Evolutionary conservation across 2,797 vertebrate species (phyloP).

Genomic region (Epinephelus coioides): DNA sequence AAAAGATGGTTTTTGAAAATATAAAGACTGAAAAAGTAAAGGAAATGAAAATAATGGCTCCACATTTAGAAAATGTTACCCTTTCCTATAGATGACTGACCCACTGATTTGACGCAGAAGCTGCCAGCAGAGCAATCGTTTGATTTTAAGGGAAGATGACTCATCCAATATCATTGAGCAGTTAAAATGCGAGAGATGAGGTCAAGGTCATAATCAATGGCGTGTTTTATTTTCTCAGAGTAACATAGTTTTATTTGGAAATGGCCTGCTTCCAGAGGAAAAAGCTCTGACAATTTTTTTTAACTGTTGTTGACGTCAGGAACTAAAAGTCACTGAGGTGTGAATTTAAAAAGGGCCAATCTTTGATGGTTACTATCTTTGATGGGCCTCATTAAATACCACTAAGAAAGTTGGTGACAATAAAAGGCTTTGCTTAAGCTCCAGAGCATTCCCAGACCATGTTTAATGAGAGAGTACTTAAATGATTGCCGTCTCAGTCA

Average conservation of each 20-base stretch:
- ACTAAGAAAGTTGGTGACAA: conserved; percentile 60
- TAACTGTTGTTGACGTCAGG: conserved; percentile 25
- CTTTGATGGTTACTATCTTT: conserved; percentile 55
- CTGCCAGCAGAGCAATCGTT: conserved; percentile 53
- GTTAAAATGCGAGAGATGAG: conserved; percentile 50
- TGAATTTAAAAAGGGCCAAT: conserved; percentile 38
- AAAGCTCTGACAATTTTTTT: conserved; percentile 14
- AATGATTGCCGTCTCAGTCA: conserved; percentile 34
- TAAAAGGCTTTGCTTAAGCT: conserved; percentile 50
- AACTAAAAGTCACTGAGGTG: conserved; percentile 55
- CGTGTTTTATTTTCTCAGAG: conserved; percentile 68
- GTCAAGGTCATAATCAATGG: conserved; percentile 72
- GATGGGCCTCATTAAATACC: conserved; percentile 64
- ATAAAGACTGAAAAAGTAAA: conserved; percentile 6
- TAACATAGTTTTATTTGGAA: conserved; percentile 70
- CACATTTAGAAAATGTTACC: neutral
- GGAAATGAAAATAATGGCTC: conserved; percentile 5
- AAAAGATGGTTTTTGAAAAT: neutral
- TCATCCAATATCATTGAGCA: conserved; percentile 52
- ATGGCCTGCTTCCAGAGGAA: conserved; percentile 36
- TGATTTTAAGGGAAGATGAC: conserved; percentile 58
- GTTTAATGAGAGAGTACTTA: conserved; percentile 19
- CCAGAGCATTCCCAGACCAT: conserved; percentile 8
- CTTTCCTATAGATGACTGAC: conserved; percentile 1
- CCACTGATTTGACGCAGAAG: conserved; percentile 55